Base-by-base conservation (phyloP, 2,888 invertebrate genomes). In the Philaethria dido region DNA sequence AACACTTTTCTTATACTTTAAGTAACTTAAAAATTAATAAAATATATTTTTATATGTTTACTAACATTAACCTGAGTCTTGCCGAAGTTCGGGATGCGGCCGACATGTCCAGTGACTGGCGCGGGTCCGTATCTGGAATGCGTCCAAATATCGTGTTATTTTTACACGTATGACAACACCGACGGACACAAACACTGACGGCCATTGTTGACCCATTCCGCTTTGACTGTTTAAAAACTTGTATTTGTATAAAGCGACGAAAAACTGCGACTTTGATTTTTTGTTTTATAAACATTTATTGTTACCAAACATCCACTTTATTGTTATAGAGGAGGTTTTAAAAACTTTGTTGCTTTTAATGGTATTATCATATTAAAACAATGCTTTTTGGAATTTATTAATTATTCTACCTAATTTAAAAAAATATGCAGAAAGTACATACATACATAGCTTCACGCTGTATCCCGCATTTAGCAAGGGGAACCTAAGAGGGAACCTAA, bases 31-130 rank as follows among this genome's bases (percentile, higher is more conserved):
- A 29, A 25, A 13, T 18, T 25, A 60, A 22, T 29, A 22, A 55
- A 36, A 47, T 29, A 45, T 18, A 64, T 16, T 33, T 33, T 3
- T 42, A 5, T 18, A 50, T 13, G 16, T 29, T 66, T 66, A 91
- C 92, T 90, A 76, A 92, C 92, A 80, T 90, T 91, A 71, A 88
- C 88, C 72, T 91, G 90, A 71, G 89, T 85, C 84, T 84, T 92
- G 78, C 92, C 92, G 80, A 77, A 92, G 87, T 86, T 88, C 75
- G 92, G 92, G 78, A 92, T 92, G 81, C 92, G 88, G 76, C 92
- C 92, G 78, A 86, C 75, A 82, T 92, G 90, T 75, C 91, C 92
- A 78, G 84, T 77, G 74, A 80, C 77, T 69, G 88, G 82, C 72
- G 77, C 74, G 66, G 84, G 79, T 71, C 87, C 90, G 82, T 85